Conservation (phyloP, 2,113 vertebrate genomes). For the Physeter macrocephalus region DNA sequence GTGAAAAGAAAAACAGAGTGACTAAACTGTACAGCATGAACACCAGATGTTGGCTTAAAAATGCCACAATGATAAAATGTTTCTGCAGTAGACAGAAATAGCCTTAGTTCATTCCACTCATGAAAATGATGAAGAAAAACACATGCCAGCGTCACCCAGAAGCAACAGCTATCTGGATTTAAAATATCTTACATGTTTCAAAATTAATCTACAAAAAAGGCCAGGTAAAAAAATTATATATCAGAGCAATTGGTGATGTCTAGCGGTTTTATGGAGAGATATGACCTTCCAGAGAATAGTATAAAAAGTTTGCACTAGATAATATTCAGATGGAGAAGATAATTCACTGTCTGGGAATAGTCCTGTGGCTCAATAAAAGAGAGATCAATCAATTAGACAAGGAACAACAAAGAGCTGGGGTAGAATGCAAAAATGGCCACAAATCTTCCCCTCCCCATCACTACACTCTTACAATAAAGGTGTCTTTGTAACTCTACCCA, state of each 20-base stretch:
- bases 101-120: constrained; percentile 25
- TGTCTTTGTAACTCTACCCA: not conserved
- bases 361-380: not conserved
- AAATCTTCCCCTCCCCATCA: not conserved
- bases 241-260: not conserved
- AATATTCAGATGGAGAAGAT: not conserved
- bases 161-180: constrained; percentile 24
- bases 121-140: constrained; percentile 34
- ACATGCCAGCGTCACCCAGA: not conserved
- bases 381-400: not conserved
- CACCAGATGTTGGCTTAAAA: constrained; percentile 65
- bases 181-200: constrained; percentile 15
- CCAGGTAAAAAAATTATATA: not conserved
- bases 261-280: not conserved
- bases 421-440: not conserved
- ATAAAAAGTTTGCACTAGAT: not conserved
- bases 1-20: constrained; percentile 49
- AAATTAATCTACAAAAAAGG: not conserved
- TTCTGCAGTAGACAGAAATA: constrained; percentile 35
- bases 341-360: not conserved
- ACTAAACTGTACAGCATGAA: constrained; percentile 49
- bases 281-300: not conserved
- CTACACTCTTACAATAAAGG: not conserved
- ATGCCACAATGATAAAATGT: constrained; percentile 53
- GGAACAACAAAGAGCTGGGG: not conserved